Evolutionary conservation across 2,888 invertebrate species (phyloP), one percentile per base, ranked within the genome.

Genomic region (Heliothis peltigera): DNA sequence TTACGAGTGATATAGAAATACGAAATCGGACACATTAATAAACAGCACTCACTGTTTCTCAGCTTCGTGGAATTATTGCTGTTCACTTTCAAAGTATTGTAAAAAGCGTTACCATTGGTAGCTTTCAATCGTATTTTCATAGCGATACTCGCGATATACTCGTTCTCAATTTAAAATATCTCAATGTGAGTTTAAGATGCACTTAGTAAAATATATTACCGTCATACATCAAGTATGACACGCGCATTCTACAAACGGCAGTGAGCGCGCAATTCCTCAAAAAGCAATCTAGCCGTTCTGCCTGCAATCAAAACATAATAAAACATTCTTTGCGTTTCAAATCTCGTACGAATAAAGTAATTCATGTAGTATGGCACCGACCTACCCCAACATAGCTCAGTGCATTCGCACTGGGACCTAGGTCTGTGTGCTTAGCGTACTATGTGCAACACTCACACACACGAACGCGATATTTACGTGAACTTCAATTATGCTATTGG

Each of bases 361-460:
- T 57, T 55, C 22, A 44, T 18, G 60, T 72, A 70, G 70, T 71
- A 70, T 72, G 70, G 83, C 87, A 46, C 18, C 53, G 71, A 67
- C 89, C 90, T 91, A 87, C 88, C 91, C 87, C 84, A 91, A 91
- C 87, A 77, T 75, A 84, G 79, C 77, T 67, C 77, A 78, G 85
- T 86, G 85, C 86, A 85, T 77, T 81, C 75, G 80, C 80, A 84
- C 83, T 82, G 75, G 77, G 81, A 83, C 81, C 84, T 84, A 84
- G 84, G 70, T 71, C 64, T 64, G 67, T 75, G 80, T 81, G 85
- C 73, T 79, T 82, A 81, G 79, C 77, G 57, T 53, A 62, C 46
- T 35, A 42, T 61, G 35, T 51, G 64, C 51, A 80, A 76, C 80
- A 81, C 77, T 70, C 77, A 77, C 81, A 84, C 81, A 79, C 72